Evolutionary conservation across 2,797 vertebrate genomes (phyloP), one percentile per base, ranked within the genome.

Genomic region (Notolepis coatsorum): DNA sequence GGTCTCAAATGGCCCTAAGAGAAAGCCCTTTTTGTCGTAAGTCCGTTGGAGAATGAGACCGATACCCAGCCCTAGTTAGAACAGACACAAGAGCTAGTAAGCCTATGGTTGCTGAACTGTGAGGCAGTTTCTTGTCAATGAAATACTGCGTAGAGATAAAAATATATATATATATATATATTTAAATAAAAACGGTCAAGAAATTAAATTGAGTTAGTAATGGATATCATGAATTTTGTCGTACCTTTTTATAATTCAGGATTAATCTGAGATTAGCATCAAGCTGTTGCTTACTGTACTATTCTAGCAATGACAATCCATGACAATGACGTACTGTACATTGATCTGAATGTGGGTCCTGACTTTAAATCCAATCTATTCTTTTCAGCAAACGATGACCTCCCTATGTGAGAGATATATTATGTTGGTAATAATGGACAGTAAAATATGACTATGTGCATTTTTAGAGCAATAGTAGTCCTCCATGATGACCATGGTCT

Each of bases 401-500:
- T n/a, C n/a, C n/a, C n/a, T n/a, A n/a, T n/a, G 21, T 41, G 8
- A 25, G 21, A 55, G 12, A 62, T 2, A 61, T 33, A 28, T 5
- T 27, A n/a, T n/a, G 24, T 25, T 8, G 12, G 5, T 15, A 28
- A 48, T 31, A 7, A 42, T 46, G 38, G 27, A 20, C n/a, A 55
- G 17, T 23, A n/a, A 20, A 37, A 68, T 68, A 65, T 41, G 25
- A 43, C 39, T 17, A 23, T 23, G 4, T 64, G 35, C 17, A 47
- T 17, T 33, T 65, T 58, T 47, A 9, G 71, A 67, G 41, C 63
- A 67, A 69, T 77, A 64, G 12, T 41, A 63, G 57, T 60, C 39
- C 27, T 51, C 49, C 6, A 18, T 53, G 48, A 52, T 63, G 47
- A 71, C 27, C 33, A 49, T 59, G 37, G 51, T 61, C 62, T 54